Conservation (phyloP, 2,797 vertebrate species). For the Lutjanus argentimaculatus region DNA sequence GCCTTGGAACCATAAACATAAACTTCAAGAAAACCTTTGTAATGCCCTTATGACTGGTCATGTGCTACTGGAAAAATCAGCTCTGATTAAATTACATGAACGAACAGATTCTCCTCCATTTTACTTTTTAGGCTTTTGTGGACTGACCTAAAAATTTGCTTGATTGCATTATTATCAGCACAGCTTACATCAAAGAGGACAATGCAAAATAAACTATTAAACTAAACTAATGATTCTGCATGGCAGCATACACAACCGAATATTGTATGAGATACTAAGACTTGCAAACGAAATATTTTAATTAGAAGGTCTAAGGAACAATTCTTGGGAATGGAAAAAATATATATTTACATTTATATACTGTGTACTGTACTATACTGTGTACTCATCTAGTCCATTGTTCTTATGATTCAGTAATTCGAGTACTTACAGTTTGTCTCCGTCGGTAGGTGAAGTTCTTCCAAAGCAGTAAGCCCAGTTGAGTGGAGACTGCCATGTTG, state of each 20-base stretch:
- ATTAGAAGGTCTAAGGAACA: not conserved
- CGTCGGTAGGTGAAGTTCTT: slow-evolving; percentile 97
- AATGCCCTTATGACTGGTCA: slow-evolving; percentile 13
- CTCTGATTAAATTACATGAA: not conserved
- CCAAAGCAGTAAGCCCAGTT: slow-evolving; percentile 96
- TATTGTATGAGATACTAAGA: not conserved
- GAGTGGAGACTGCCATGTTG: slow-evolving; percentile 93
- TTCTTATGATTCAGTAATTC: slow-evolving; percentile 10
- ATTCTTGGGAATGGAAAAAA: not conserved
- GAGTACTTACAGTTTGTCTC: slow-evolving; percentile 94
- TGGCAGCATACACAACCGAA: not conserved
- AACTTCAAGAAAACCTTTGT: slow-evolving; percentile 7
- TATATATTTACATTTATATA: not conserved
- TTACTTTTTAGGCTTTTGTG: not conserved
- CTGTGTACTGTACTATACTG: not conserved
- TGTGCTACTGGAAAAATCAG: not conserved
- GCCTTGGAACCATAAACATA: not conserved
- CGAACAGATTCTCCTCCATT: not conserved
- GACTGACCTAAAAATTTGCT: not conserved
- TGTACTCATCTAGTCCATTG: not conserved
- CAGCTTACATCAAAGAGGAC: not conserved
- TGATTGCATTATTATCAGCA: not conserved
- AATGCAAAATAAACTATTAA: not conserved
- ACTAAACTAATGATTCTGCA: not conserved
- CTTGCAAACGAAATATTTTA: not conserved